phyloP scores from a whole-genome alignment of 2,113 vertebrate species.

The Toxotes jaculatrix region DNA sequence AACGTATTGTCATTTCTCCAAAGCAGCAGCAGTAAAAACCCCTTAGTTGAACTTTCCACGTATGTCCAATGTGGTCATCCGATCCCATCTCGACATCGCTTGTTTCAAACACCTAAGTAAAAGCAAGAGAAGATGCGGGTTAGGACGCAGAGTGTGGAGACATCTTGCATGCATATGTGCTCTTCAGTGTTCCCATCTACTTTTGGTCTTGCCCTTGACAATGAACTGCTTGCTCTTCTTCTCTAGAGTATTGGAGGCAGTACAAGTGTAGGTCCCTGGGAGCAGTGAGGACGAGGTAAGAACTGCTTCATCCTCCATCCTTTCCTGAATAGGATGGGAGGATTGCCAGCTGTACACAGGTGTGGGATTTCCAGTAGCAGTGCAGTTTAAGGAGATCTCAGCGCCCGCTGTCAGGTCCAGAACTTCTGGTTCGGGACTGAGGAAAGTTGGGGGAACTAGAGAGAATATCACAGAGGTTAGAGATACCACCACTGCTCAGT shows the following conservation, averaged over 20 bases:
- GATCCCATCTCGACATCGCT: neutral
- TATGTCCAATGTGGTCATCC: constrained; percentile 34
- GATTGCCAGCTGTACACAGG: constrained; percentile 80
- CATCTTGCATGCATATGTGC: neutral
- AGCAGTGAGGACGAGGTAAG: constrained; percentile 71
- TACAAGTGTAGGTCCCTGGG: constrained; percentile 81
- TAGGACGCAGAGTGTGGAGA: constrained; percentile 10
- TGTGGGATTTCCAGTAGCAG: constrained; percentile 74
- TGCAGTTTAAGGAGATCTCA: constrained; percentile 78
- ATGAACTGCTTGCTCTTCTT: constrained; percentile 82
- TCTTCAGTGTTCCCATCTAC: constrained; percentile 32
- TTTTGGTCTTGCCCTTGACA: constrained; percentile 74
- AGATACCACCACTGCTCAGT: neutral
- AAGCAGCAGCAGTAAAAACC: constrained; percentile 52
- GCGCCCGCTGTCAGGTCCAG: constrained; percentile 72
- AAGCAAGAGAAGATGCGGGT: constrained; percentile 46
- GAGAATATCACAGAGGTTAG: constrained; percentile 19
- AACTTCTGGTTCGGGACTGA: constrained; percentile 72
- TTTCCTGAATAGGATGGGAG: constrained; percentile 54
- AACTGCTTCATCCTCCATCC: constrained; percentile 61
- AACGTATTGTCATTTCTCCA: constrained; percentile 36
- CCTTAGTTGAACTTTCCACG: constrained; percentile 17
- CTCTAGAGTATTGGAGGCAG: constrained; percentile 77
- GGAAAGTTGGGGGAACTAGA: constrained; percentile 78
- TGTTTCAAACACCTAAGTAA: constrained; percentile 64